Evolutionary conservation across 1,140 invertebrate genomes (phyloP), one percentile per base, ranked within the genome.

Genomic region (Trichomalopsis sarcophagae): DNA sequence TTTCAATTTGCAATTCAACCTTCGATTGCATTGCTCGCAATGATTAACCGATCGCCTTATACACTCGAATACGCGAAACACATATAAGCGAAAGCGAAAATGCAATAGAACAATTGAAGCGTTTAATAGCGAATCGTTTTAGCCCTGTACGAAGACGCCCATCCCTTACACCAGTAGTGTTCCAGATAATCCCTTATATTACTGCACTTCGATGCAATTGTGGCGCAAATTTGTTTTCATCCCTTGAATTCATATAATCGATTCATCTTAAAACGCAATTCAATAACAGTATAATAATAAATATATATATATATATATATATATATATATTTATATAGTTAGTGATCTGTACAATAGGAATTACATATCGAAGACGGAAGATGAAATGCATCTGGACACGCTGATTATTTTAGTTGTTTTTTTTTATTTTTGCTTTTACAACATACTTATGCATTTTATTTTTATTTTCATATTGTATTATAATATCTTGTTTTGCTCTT

Each of bases 361-460:
- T 88, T 84, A 85, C 84, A 85, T 66, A 87, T 69, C 36, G 75
- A 86, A 87, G 80, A 89, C 82, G 87, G 81, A 87, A 88, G 87
- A 87, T 88, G 69, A 86, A 86, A 84, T 85, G 80, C 66, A 55
- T 76, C 23, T 81, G 50, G 33, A 85, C 50, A 44, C 17, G 23
- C 23, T 71, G n/a, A 62, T 80, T 9, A 17, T 55, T 76, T 69
- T 47, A 30, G 14, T 71, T 71, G 30, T 71, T 71, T 71, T 30
- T 5, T 27, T 69, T 81, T 69, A 75, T 44, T n/a, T 44, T 76
- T 76, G 36, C 11, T 21, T 47, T n/a, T 44, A 44, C 9, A 10
- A 44, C 9, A 44, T 44, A 9, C 1, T 10, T 10, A 10, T 44
- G 40, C 40, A 44, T 44, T 44, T 44, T 44, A 44, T 44, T 78